Base-by-base conservation (phyloP, 2,797 vertebrate genomes). In the Hemitrygon akajei region DNA sequence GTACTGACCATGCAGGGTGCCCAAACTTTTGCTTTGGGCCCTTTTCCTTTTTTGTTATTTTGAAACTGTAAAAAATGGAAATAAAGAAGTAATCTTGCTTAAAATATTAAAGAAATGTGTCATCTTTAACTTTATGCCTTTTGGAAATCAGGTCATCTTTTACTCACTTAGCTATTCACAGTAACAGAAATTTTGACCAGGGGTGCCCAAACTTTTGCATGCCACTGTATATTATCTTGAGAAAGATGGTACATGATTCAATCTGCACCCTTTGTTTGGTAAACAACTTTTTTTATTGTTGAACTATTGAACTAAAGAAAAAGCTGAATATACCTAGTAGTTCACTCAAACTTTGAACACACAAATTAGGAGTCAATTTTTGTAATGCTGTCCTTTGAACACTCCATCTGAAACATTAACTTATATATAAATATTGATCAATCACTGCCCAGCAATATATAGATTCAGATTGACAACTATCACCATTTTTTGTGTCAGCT, bases 141-240 rank as follows among this genome's bases (percentile, higher is more conserved):
- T n/a, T n/a, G n/a, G n/a, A n/a, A n/a, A n/a, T n/a, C n/a, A n/a
- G n/a, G n/a, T n/a, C n/a, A n/a, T n/a, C n/a, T n/a, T n/a, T n/a
- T n/a, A n/a, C n/a, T n/a, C n/a, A n/a, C n/a, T n/a, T n/a, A n/a
- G n/a, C n/a, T n/a, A n/a, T n/a, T n/a, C n/a, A n/a, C n/a, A n/a
- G n/a, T n/a, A n/a, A n/a, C n/a, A n/a, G n/a, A n/a, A n/a, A n/a
- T n/a, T n/a, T n/a, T n/a, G n/a, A n/a, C n/a, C n/a, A n/a, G n/a
- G n/a, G n/a, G n/a, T n/a, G n/a, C n/a, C n/a, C n/a, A n/a, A n/a
- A n/a, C n/a, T n/a, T n/a, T n/a, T n/a, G n/a, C n/a, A n/a, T n/a
- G n/a, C n/a, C n/a, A n/a, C n/a, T n/a, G n/a, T n/a, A 86, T 86
- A 25, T n/a, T 30, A 86, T 58, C 81, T 84, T 86, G 25, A 86